Conservation (phyloP, 2,797 vertebrate species). For the Iguana delicatissima region DNA sequence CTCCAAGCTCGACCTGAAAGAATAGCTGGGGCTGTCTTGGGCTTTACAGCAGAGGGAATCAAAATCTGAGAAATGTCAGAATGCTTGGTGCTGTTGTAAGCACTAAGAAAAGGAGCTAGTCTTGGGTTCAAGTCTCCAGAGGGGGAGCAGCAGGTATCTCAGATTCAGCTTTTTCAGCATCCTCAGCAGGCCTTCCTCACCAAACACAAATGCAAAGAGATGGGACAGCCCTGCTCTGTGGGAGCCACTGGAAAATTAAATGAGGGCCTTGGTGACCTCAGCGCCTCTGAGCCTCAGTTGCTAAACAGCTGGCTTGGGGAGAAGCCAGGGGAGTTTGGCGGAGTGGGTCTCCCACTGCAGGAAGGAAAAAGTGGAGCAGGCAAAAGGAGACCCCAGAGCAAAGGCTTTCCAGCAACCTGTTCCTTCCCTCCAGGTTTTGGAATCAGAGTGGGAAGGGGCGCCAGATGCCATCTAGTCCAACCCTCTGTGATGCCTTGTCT, state of each 20-base stretch:
- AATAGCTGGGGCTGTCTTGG: no score
- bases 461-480: no score
- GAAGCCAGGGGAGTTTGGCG: background rate
- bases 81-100: no score
- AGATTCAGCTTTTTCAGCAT: background rate
- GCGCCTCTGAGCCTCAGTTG: background rate
- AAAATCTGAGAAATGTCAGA: no score
- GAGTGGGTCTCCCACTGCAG: background rate
- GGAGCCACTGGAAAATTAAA: constrained; percentile 9
- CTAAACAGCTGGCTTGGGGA: background rate
- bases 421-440: background rate
- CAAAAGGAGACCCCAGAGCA: background rate
- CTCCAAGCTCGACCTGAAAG: no score
- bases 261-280: background rate
- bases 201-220: no score
- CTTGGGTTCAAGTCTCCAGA: no score
- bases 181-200: background rate
- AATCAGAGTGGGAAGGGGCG: background rate
- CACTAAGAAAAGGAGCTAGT: no score
- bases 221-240: no score
- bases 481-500: no score
- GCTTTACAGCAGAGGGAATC: no score
- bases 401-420: background rate
- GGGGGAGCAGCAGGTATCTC: background rate
- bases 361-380: background rate